Evolutionary conservation across 2,113 vertebrate genomes (phyloP).

Genomic region (Rhombomys opimus): DNA sequence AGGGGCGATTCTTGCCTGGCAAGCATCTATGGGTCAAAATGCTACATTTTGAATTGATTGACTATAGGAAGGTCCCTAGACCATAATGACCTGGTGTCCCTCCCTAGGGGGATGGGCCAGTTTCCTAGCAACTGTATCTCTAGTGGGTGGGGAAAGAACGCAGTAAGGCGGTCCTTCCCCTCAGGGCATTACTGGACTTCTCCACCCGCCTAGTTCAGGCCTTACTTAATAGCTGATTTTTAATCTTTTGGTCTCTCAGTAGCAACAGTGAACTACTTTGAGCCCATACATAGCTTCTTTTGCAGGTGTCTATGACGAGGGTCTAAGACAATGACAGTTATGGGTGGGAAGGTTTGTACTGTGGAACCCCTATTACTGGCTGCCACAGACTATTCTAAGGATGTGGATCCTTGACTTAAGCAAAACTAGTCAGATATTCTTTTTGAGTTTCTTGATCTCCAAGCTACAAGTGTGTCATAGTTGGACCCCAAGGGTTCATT

Average conservation of each 20-base stretch:
- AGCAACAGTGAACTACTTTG: neutral
- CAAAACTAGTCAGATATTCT: neutral
- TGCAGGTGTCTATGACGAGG: neutral
- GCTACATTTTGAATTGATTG: too few species aligned
- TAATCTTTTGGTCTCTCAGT: neutral
- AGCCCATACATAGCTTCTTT: neutral
- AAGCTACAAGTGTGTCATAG: neutral
- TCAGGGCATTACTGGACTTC: too few species aligned
- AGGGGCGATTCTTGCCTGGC: too few species aligned
- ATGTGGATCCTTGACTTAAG: neutral
- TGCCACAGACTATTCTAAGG: neutral
- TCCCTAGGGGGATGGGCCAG: too few species aligned
- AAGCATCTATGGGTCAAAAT: too few species aligned
- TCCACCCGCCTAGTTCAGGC: too few species aligned
- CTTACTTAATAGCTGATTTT: too few species aligned
- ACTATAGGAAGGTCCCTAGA: too few species aligned
- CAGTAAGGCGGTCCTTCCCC: too few species aligned
- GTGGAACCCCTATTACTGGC: neutral
- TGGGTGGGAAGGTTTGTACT: neutral
- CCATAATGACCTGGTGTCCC: too few species aligned
- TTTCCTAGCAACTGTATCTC: too few species aligned
- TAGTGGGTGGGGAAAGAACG: too few species aligned
- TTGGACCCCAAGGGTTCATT: neutral
- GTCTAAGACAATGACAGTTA: neutral
- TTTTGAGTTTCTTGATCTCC: neutral